A percentile compares a stretch with the other conserved stretches of the same genome.
Evolutionary conservation across 2,797 vertebrate species (phyloP).

Genomic region (Dendrocincla tyrannina): DNA sequence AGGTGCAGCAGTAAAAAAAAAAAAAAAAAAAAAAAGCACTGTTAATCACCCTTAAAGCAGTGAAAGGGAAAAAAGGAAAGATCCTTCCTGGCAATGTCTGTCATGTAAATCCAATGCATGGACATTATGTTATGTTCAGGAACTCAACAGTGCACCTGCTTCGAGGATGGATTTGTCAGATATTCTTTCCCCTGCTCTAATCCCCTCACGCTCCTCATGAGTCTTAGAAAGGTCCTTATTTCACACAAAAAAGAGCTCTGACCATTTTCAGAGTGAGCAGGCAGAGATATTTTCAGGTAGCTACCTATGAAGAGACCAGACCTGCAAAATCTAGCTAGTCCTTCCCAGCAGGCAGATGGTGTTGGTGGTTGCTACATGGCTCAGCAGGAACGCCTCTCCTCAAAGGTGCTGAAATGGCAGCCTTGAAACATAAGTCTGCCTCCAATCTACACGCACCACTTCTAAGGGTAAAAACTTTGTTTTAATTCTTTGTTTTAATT

Average conservation of each 20-base stretch:
- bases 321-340: neutral
- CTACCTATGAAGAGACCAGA: neutral
- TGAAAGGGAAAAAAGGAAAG: neutral
- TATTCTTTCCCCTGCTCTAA: neutral
- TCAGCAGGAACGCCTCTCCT: neutral
- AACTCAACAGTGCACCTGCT: neutral
- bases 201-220: neutral
- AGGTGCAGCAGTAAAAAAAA: conserved; percentile 4
- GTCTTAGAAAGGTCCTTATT: neutral
- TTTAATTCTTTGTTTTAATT: neutral
- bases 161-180: neutral
- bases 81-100: neutral
- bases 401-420: neutral
- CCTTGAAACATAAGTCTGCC: neutral
- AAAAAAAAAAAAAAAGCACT: neutral
- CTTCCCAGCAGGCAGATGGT: neutral
- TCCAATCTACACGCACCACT: neutral
- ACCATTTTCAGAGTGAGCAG: neutral
- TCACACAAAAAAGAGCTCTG: neutral
- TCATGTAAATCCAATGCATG: neutral
- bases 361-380: neutral
- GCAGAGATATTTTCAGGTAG: rapidly evolving
- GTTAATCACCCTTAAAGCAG: neutral
- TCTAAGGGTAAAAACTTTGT: neutral
- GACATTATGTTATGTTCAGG: neutral